Evolutionary conservation across 2,888 invertebrate species (phyloP).

Genomic region (Acanthosepion pharaonis): DNA sequence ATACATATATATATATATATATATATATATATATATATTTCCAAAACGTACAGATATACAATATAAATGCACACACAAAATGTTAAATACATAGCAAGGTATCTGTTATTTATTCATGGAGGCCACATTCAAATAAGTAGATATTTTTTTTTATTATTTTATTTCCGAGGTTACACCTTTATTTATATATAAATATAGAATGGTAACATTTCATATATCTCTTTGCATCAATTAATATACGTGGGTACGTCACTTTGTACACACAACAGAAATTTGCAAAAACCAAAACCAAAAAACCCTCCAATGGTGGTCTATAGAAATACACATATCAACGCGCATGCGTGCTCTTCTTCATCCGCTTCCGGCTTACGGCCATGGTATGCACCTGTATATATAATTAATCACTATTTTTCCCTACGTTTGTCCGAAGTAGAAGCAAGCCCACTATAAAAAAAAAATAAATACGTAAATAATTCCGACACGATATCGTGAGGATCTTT

Average conservation of each 20-base stretch:
- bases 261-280: not conserved
- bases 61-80: too few relatives aligned
- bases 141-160: too few relatives aligned
- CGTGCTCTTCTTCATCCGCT: not conserved
- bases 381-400: not conserved
- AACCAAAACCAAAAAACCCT: not conserved
- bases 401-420: not conserved
- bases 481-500: not conserved
- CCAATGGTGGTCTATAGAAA: not conserved
- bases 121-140: too few relatives aligned
- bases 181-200: not conserved
- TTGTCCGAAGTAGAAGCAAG: not conserved
- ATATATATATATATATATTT: not conserved
- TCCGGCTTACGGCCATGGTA: not conserved
- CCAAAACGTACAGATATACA: not conserved
- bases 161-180: not conserved
- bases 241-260: not conserved
- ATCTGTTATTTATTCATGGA: not conserved
- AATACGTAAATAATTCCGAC: not conserved
- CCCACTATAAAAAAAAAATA: not conserved
- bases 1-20: not conserved
- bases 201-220: not conserved
- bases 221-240: not conserved
- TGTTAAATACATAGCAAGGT: not conserved
- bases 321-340: not conserved